Evolutionary conservation across 1,140 invertebrate genomes (phyloP).

Genomic region (Euura saliciscinereae): DNA sequence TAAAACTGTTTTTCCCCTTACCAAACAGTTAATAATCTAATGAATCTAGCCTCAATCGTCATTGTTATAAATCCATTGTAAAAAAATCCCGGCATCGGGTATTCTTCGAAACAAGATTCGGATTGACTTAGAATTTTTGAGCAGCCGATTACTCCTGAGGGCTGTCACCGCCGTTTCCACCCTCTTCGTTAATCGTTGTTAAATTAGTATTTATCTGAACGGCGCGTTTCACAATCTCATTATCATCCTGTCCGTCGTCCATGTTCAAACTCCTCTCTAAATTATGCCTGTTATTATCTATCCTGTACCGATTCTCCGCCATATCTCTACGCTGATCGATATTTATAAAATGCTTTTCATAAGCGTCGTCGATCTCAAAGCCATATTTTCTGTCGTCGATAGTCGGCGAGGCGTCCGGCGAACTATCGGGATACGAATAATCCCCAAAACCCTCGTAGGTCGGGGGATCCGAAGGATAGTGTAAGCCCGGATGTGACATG

Average conservation of each 20-base stretch:
- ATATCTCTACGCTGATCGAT: slow-evolving; percentile 30
- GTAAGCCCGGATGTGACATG: slow-evolving; percentile 33
- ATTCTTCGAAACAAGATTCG: slow-evolving; percentile 33
- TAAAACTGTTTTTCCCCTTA: background rate
- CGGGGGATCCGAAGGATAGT: slow-evolving; percentile 37
- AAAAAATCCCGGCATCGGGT: slow-evolving; percentile 6
- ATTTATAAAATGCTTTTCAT: slow-evolving; percentile 37
- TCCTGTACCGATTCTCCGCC: slow-evolving; percentile 33
- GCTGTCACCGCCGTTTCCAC: slow-evolving; percentile 29
- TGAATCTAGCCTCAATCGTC: background rate
- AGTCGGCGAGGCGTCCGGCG: slow-evolving; percentile 40
- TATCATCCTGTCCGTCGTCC: slow-evolving; percentile 24
- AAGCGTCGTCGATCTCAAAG: slow-evolving; percentile 29
- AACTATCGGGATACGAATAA: slow-evolving; percentile 42
- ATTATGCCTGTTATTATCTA: slow-evolving; percentile 37
- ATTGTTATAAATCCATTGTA: background rate
- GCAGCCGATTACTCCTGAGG: slow-evolving; percentile 29
- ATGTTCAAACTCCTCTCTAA: slow-evolving; percentile 32
- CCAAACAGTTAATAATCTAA: background rate
- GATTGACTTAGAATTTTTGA: slow-evolving; percentile 19
- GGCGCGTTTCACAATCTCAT: background rate
- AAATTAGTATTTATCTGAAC: slow-evolving; percentile 29
- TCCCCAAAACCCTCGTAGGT: slow-evolving; percentile 41
- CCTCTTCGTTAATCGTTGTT: slow-evolving; percentile 42
- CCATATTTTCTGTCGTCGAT: slow-evolving; percentile 33